phyloP scores from a whole-genome alignment of 2,888 invertebrate genomes.

The Philereme vetulata region DNA sequence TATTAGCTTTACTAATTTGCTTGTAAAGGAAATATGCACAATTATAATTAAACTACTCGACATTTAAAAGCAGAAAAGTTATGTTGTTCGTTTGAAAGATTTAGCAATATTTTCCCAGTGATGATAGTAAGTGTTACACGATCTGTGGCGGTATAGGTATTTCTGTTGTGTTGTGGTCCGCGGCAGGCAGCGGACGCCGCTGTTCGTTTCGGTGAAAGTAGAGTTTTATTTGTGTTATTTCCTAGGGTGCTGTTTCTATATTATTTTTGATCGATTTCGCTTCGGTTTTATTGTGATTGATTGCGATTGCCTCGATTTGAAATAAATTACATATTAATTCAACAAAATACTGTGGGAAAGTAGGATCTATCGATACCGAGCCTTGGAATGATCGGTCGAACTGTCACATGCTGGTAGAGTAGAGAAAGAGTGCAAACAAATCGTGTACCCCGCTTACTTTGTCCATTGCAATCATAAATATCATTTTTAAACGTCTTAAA shows the following conservation, averaged over 20 bases:
- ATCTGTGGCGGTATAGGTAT: slow-evolving; percentile 18
- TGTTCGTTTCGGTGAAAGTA: slow-evolving; percentile 33
- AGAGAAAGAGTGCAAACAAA: too few species aligned
- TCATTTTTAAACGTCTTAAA: too few species aligned
- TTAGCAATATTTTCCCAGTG: slow-evolving; percentile 9
- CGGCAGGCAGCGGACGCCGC: not conserved
- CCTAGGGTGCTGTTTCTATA: slow-evolving; percentile 30
- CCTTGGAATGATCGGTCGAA: too few species aligned
- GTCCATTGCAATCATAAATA: too few species aligned
- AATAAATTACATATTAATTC: not conserved
- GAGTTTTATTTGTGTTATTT: slow-evolving; percentile 38
- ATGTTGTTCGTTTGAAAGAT: slow-evolving; percentile 10
- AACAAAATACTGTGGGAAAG: not conserved
- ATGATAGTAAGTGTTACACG: slow-evolving; percentile 9
- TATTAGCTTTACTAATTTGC: too few species aligned
- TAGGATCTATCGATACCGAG: not conserved
- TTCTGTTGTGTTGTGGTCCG: slow-evolving; percentile 13
- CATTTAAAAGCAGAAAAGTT: too few species aligned
- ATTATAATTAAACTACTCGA: too few species aligned
- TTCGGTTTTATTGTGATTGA: slow-evolving; percentile 26
- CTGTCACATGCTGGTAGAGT: too few species aligned
- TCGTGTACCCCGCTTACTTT: too few species aligned
- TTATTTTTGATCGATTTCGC: slow-evolving; percentile 26
- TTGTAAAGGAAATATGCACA: too few species aligned
- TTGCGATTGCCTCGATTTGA: slow-evolving; percentile 17